These are phyloP conservation scores for Pyrochroa serraticornis DNA, from an alignment of 2,888 invertebrate genomes.

Conservation along the genomic window DNA sequence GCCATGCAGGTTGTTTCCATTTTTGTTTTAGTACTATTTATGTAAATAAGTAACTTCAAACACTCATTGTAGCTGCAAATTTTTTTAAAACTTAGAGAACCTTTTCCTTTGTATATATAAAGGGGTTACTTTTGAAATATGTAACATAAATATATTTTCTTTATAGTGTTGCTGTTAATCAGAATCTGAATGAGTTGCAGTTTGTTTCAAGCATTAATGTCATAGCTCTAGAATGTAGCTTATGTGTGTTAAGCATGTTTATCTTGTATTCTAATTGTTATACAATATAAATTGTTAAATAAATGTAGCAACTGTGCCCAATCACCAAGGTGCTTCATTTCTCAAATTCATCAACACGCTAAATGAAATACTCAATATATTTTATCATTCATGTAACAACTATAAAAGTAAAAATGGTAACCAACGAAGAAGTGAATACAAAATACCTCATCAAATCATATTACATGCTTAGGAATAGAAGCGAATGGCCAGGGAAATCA, in stretches of 20 bases:
- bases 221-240: constrained; percentile 52
- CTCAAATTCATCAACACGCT: not conserved
- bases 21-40: constrained; percentile 28
- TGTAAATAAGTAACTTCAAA: constrained; percentile 24
- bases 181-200: constrained; percentile 23
- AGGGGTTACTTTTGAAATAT: constrained; percentile 30
- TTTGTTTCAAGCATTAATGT: constrained; percentile 46
- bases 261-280: constrained; percentile 58
- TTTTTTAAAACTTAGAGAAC: constrained; percentile 12
- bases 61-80: constrained; percentile 9
- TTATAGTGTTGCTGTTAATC: constrained; percentile 21
- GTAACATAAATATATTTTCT: constrained; percentile 15
- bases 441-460: too few species aligned
- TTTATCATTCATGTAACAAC: not conserved
- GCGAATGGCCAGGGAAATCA: too few species aligned
- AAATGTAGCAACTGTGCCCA: constrained; percentile 58
- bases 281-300: constrained; percentile 58
- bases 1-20: constrained; percentile 30
- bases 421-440: not conserved
- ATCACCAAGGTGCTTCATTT: constrained; percentile 19
- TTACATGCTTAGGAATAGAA: too few species aligned
- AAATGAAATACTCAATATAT: not conserved
- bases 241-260: constrained; percentile 58
- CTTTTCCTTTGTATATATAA: constrained; percentile 10
- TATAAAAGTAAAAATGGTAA: constrained; percentile 12